These are phyloP conservation scores for Chalcosyrphus nemorum DNA, from an alignment of 2,888 invertebrate genomes.

Conservation along the genomic window DNA sequence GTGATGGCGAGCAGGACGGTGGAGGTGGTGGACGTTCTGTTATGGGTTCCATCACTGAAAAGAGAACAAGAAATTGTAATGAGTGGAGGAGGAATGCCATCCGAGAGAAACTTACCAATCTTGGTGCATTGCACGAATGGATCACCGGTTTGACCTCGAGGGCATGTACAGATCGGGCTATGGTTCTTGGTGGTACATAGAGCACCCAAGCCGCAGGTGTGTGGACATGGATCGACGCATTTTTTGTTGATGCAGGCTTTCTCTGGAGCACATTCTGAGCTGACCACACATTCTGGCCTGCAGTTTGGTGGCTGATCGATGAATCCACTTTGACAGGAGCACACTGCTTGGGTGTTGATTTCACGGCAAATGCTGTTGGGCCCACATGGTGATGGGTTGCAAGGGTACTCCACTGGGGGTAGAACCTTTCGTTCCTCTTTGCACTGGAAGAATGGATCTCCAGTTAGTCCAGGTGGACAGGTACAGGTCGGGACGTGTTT, in stretches of 20 bases:
- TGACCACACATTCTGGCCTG: conserved; percentile 93
- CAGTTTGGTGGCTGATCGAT: conserved; percentile 91
- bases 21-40: conserved; percentile 88
- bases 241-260: conserved; percentile 92
- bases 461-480: conserved; percentile 89
- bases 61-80: background rate
- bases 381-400: conserved; percentile 93
- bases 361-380: conserved; percentile 93
- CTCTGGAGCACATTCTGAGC: conserved; percentile 91
- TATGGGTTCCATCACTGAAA: conserved; percentile 76
- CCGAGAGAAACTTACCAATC: conserved; percentile 85
- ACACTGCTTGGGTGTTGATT: conserved; percentile 91
- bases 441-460: conserved; percentile 92
- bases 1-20: conserved; percentile 90
- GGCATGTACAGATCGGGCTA: conserved; percentile 93
- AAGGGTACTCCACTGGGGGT: conserved; percentile 87
- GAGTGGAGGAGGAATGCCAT: background rate
- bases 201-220: conserved; percentile 93
- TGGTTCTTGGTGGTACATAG: conserved; percentile 92
- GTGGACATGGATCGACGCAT: conserved; percentile 94
- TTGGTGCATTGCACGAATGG: conserved; percentile 90
- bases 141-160: conserved; percentile 92
- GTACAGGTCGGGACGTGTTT: conserved; percentile 91
- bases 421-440: conserved; percentile 83
- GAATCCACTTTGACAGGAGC: conserved; percentile 91